Percentiles rank a stretch among this genome's conserved stretches.
Evolutionary conservation across 2,888 invertebrate genomes (phyloP).

Genomic region (Trichopria drosophilae): DNA sequence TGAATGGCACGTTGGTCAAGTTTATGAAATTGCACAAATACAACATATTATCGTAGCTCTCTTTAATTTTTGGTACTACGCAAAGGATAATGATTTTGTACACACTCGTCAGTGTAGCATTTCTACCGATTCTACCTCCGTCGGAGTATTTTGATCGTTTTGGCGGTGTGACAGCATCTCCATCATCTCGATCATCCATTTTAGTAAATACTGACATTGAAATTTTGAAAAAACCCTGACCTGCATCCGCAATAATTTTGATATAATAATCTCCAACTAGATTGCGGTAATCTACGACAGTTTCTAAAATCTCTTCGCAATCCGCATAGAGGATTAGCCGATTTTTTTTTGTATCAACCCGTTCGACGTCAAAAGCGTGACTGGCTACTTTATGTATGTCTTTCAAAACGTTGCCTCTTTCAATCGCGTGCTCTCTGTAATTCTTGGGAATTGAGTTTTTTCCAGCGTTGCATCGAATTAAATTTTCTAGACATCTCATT

Average conservation of each 20-base stretch:
- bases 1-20: no score
- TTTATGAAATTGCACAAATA: no score
- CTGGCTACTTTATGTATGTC: slow-evolving; percentile 1
- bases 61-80: no score
- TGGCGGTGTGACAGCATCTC: background rate
- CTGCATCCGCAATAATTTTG: background rate
- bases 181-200: background rate
- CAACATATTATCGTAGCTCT: no score
- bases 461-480: slow-evolving; percentile 5
- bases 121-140: slow-evolving; percentile 1
- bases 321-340: slow-evolving; percentile 2
- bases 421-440: slow-evolving; percentile 3
- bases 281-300: no score
- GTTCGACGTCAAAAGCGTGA: background rate
- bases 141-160: background rate
- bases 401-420: no score
- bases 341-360: background rate
- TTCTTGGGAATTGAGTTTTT: slow-evolving; percentile 5
- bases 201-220: slow-evolving; percentile 5
- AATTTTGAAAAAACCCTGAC: slow-evolving; percentile 3
- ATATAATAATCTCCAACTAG: background rate
- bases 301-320: slow-evolving; percentile 1
- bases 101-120: slow-evolving; percentile 1
- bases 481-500: no score
- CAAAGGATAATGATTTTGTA: slow-evolving; percentile 1